Percentiles rank a stretch among this genome's conserved stretches.
phyloP scores from a whole-genome alignment of 2,113 vertebrate genomes.

The Smithornis capensis region DNA sequence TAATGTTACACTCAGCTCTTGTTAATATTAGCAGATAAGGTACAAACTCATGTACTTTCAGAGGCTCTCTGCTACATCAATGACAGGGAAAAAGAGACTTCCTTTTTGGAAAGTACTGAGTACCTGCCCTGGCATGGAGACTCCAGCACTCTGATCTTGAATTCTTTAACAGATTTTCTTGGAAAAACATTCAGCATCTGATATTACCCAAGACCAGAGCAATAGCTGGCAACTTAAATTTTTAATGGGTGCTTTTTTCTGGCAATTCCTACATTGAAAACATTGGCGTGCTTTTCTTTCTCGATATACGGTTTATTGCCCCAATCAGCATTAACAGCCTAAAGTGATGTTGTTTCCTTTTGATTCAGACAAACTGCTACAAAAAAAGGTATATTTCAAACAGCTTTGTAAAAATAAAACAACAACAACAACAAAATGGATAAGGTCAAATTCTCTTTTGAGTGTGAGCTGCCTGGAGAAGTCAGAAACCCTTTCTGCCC shows the following conservation, averaged over 20 bases:
- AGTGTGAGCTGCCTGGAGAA: not conserved
- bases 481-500: not conserved
- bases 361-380: not conserved
- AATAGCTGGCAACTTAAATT: not conserved
- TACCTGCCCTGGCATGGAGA: not conserved
- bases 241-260: not conserved
- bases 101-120: not conserved
- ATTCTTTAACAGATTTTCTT: not conserved
- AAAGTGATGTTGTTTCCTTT: not conserved
- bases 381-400: not conserved
- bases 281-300: not conserved
- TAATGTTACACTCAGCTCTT: not conserved
- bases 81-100: not conserved
- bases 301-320: not conserved
- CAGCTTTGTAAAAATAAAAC: not conserved
- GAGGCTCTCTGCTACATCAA: not conserved
- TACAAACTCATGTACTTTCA: not conserved
- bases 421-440: not conserved
- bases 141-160: not conserved
- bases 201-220: not conserved
- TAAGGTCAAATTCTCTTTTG: not conserved
- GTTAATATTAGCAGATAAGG: not conserved
- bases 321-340: not conserved
- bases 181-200: not conserved
- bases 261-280: not conserved